A percentile compares a stretch with the other conserved stretches of the same genome.
Evolutionary conservation across 2,888 invertebrate species (phyloP).

Genomic region (Tetanocera ferruginea): DNA sequence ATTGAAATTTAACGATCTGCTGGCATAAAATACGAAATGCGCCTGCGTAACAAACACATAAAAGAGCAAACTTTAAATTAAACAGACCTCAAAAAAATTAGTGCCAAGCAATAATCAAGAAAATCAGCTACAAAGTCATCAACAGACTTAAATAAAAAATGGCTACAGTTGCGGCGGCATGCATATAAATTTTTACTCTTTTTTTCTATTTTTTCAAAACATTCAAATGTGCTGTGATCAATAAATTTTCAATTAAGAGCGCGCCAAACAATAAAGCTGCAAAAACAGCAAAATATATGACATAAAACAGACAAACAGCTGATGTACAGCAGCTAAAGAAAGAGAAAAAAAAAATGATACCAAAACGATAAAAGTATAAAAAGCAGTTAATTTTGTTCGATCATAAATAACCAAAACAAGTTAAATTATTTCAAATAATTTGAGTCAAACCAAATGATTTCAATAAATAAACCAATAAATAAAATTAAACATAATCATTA

Average conservation of each 20-base stretch:
- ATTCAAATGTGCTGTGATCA: not conserved
- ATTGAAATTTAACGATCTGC: too few relatives aligned
- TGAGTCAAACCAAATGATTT: not conserved
- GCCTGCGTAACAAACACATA: not conserved
- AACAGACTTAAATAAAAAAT: too few relatives aligned
- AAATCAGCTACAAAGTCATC: not conserved
- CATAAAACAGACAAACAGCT: too few relatives aligned
- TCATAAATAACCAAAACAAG: too few relatives aligned
- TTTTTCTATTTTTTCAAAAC: not conserved
- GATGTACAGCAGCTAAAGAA: too few relatives aligned
- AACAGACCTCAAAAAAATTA: slow-evolving; percentile 11
- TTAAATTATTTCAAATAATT: too few relatives aligned
- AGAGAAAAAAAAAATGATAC: too few relatives aligned
- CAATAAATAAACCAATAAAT: slow-evolving; percentile 9
- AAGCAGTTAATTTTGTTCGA: too few relatives aligned
- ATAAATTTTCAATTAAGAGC: slow-evolving; percentile 16
- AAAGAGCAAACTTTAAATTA: not conserved
- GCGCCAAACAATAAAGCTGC: not conserved
- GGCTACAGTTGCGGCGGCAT: not conserved
- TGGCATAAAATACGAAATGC: too few relatives aligned
- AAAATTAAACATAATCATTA: not conserved
- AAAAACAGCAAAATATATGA: too few relatives aligned
- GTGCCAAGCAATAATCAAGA: not conserved
- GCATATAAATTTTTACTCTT: not conserved
- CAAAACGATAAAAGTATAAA: too few relatives aligned